Percentiles rank a stretch among this genome's conserved stretches.
Evolutionary conservation across 2,888 invertebrate species (phyloP).

Genomic region (Chloroclystis v-ata): DNA sequence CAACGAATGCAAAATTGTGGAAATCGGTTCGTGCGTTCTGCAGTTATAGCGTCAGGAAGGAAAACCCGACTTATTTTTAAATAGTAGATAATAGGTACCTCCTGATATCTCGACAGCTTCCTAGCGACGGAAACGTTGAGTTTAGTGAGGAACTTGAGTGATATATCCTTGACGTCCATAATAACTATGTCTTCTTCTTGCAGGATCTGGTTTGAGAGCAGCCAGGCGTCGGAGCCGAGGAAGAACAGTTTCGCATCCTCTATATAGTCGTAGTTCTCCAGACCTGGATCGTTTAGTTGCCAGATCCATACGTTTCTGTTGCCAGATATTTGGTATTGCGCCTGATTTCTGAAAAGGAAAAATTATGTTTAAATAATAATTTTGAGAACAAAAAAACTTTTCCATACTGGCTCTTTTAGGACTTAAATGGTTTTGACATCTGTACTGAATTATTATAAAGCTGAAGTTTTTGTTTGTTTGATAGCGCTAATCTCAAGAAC

Average conservation of each 20-base stretch:
- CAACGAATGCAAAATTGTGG: too few relatives aligned
- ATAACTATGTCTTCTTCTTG: constrained; percentile 54
- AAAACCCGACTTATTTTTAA: too few relatives aligned
- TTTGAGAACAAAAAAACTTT: too few relatives aligned
- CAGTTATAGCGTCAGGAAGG: too few relatives aligned
- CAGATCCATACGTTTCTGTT: constrained; percentile 59
- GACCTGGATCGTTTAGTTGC: constrained; percentile 66
- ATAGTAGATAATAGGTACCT: constrained; percentile 45
- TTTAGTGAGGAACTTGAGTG: constrained; percentile 69
- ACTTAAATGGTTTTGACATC: too few relatives aligned
- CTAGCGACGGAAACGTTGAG: constrained; percentile 82
- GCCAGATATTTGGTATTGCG: constrained; percentile 43
- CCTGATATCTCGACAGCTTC: constrained; percentile 80
- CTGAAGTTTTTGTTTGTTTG: too few relatives aligned
- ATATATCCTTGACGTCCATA: constrained; percentile 60
- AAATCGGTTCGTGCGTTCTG: too few relatives aligned
- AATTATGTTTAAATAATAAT: not conserved
- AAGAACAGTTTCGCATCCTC: constrained; percentile 56
- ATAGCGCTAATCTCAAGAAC: too few relatives aligned
- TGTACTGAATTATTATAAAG: too few relatives aligned
- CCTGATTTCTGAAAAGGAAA: constrained; percentile 51
- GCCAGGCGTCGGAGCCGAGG: constrained; percentile 52
- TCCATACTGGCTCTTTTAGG: too few relatives aligned
- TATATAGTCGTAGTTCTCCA: constrained; percentile 58
- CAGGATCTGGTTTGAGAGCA: constrained; percentile 41